These are phyloP conservation scores for Hyperoplus immaculatus DNA, from an alignment of 2,797 vertebrate species.

Conservation along the genomic window DNA sequence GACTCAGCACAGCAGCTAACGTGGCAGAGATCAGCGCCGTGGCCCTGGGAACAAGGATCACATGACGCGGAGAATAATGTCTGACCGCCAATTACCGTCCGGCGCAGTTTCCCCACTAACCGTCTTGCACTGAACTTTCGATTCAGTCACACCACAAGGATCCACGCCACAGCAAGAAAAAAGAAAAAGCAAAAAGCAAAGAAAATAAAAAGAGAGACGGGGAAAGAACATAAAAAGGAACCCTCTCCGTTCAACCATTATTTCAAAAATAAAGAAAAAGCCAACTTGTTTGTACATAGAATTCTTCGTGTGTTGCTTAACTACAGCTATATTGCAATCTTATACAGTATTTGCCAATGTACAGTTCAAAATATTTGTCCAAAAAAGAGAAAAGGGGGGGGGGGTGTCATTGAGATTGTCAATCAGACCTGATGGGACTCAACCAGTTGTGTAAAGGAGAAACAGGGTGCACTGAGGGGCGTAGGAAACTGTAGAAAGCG, in stretches of 20 bases:
- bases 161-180: slow-evolving; percentile 87
- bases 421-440: slow-evolving; percentile 69
- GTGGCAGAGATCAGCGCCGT: slow-evolving; percentile 80
- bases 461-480: slow-evolving; percentile 68
- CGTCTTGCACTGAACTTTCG: slow-evolving; percentile 92
- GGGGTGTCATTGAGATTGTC: slow-evolving; percentile 77
- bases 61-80: slow-evolving; percentile 73
- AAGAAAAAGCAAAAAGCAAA: slow-evolving; percentile 66
- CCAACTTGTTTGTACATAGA: slow-evolving; percentile 97
- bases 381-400: slow-evolving; percentile 81
- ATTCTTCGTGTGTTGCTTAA: slow-evolving; percentile 95
- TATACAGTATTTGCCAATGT: slow-evolving; percentile 89
- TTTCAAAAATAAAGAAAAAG: slow-evolving; percentile 81
- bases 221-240: slow-evolving; percentile 84
- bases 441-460: slow-evolving; percentile 63
- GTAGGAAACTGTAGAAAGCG: slow-evolving; percentile 55
- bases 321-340: slow-evolving; percentile 90
- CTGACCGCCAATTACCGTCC: slow-evolving; percentile 74
- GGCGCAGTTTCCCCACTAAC: slow-evolving; percentile 78
- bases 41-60: slow-evolving; percentile 85
- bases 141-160: slow-evolving; percentile 94
- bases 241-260: slow-evolving; percentile 85
- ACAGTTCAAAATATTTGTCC: slow-evolving; percentile 82
- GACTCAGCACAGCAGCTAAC: slow-evolving; percentile 99
- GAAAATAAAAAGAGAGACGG: slow-evolving; percentile 87